Evolutionary conservation across 1,140 invertebrate species (phyloP), one percentile per base, ranked within the genome.

Genomic region (Drosophila erecta): DNA sequence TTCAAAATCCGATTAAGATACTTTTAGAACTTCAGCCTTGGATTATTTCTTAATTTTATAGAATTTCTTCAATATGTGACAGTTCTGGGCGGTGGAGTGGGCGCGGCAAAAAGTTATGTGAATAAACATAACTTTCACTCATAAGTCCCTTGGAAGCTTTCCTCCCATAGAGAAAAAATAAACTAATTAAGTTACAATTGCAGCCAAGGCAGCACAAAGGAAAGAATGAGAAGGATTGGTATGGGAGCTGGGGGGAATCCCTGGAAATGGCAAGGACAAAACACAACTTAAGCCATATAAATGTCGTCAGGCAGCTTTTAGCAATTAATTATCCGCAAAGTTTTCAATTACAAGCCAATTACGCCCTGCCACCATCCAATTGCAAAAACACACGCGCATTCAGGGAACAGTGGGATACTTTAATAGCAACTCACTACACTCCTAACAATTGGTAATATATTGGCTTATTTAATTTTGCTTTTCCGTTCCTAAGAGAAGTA

Each of bases 301-400:
- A 87, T 81, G 83, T 86, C 81, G 65, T 86, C 61, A 54, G 83
- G 67, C 75, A 86, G 81, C 65, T 86, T 86, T 81, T 60, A 61
- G 79, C 75, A 81, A 86, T 86, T 86, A 87, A 87, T 86, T 86
- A 86, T 87, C 83, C 59, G 70, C 75, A 86, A 86, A 86, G 75
- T 87, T 86, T 86, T 86, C 75, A 86, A 86, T 86, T 86, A 86
- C 83, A 78, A 69, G 75, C 75, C 83, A 86, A 86, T 86, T 86
- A 86, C 75, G 59, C 56, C 40, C 44, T 58, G 71, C 53, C 71
- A 76, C 66, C 76, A 76, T 47, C 57, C 56, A 61, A 51, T 62
- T 61, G 51, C 22, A 30, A 51, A 43, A 17, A 46, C 33, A 46
- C 56, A 59, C 54, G 17, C 54, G 22, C 50, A 15, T 44, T 27